Evolutionary conservation across 2,888 invertebrate genomes (phyloP).

Genomic region (Erebia palarica): DNA sequence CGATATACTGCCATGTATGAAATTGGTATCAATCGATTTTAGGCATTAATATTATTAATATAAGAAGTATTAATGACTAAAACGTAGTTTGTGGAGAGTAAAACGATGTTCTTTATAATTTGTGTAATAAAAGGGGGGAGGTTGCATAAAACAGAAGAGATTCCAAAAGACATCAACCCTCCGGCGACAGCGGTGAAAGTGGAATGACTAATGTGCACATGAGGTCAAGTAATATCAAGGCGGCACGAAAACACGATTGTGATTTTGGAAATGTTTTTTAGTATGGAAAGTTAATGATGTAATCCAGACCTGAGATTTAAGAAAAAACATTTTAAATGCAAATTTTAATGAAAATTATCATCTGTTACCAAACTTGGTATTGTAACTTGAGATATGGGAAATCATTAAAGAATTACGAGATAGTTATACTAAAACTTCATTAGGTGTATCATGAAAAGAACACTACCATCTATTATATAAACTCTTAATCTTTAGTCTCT

Average conservation of each 20-base stretch:
- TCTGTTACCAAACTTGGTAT: too few species aligned
- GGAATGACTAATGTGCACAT: conserved; percentile 57
- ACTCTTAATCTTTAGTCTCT: background rate
- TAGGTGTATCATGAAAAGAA: too few species aligned
- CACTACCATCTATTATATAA: too few species aligned
- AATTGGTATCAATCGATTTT: conserved; percentile 18
- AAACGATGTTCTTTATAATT: conserved; percentile 37
- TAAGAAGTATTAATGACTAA: conserved; percentile 6
- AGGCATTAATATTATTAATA: conserved; percentile 2
- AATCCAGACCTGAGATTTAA: conserved; percentile 1
- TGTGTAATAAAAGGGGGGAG: conserved; percentile 54
- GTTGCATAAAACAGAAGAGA: conserved; percentile 71
- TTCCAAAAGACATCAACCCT: conserved; percentile 66
- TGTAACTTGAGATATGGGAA: too few species aligned
- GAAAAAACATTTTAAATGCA: background rate
- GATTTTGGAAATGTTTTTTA: conserved; percentile 33
- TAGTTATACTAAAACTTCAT: too few species aligned
- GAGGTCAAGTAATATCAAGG: conserved; percentile 41
- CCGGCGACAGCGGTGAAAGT: conserved; percentile 67
- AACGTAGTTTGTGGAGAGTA: conserved; percentile 12
- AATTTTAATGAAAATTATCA: background rate
- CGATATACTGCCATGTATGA: background rate
- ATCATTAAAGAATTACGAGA: too few species aligned
- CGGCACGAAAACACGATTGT: conserved; percentile 28
- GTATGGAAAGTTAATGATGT: conserved; percentile 33